Conservation (phyloP, 2,888 invertebrate genomes). For the Pomacea canaliculata region DNA sequence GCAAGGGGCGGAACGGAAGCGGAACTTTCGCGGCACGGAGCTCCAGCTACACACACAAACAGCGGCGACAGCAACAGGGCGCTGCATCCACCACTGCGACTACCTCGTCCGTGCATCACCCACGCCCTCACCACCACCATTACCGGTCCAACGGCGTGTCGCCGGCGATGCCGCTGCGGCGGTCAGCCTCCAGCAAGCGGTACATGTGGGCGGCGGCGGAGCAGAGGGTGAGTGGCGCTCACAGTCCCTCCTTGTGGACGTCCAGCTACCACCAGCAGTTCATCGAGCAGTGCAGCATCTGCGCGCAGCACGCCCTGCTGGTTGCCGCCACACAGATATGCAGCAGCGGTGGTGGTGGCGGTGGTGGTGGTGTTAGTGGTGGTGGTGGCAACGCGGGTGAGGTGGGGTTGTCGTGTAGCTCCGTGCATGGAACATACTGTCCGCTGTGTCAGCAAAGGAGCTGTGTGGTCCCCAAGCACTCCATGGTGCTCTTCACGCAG, state of each 20-base stretch:
- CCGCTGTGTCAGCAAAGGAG: slow-evolving; percentile 23
- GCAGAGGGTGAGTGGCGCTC: neutral
- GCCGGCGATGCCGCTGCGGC: slow-evolving; percentile 1
- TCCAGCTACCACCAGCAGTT: neutral
- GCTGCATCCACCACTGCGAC: neutral
- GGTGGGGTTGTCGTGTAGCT: slow-evolving; percentile 2
- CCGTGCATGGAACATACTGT: slow-evolving; percentile 19
- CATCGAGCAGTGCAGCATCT: slow-evolving; percentile 7
- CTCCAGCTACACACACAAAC: neutral
- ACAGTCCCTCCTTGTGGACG: neutral
- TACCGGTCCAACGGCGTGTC: neutral
- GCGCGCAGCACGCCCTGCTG: neutral
- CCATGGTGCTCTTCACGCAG: slow-evolving; percentile 43
- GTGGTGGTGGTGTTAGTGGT: neutral
- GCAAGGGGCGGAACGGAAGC: neutral
- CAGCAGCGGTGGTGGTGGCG: neutral
- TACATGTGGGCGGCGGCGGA: slow-evolving; percentile 16
- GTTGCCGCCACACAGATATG: neutral
- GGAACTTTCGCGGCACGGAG: neutral
- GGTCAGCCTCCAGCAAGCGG: slow-evolving; percentile 1
- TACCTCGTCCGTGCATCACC: neutral
- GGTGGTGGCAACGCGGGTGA: neutral
- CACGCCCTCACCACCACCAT: neutral
- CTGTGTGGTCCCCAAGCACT: slow-evolving; percentile 25
- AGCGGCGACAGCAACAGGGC: neutral